Evolutionary conservation across 2,113 vertebrate genomes (phyloP).

Genomic region (Leptobrachium ailaonicum): DNA sequence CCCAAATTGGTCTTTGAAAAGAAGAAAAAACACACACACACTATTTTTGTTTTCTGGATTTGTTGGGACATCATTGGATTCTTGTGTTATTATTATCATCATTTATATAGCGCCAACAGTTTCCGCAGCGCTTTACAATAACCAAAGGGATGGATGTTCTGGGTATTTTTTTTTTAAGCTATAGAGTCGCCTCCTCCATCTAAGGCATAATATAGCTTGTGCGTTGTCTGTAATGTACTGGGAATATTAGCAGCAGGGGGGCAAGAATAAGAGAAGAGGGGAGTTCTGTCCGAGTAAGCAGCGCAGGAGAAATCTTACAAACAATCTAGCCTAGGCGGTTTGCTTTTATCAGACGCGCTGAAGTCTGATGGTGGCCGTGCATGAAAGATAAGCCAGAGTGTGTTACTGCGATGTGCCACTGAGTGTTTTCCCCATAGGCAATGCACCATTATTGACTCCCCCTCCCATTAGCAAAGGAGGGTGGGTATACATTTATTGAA

Average conservation of each 20-base stretch:
- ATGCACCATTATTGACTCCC: constrained; percentile 76
- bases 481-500: constrained; percentile 78
- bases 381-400: constrained; percentile 63
- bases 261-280: constrained; percentile 54
- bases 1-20: too few relatives aligned
- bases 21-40: too few relatives aligned
- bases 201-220: constrained; percentile 42
- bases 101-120: too few relatives aligned
- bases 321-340: constrained; percentile 59
- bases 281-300: constrained; percentile 58
- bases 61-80: too few relatives aligned
- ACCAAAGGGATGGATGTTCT: too few relatives aligned
- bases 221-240: constrained; percentile 28
- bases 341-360: constrained; percentile 68
- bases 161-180: neutral
- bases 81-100: too few relatives aligned
- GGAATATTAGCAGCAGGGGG: constrained; percentile 53
- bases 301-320: constrained; percentile 65
- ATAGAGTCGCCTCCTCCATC: neutral
- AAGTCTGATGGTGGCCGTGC: constrained; percentile 61
- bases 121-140: too few relatives aligned
- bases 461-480: constrained; percentile 72
- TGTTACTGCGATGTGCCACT: constrained; percentile 59
- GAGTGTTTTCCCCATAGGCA: constrained; percentile 75
- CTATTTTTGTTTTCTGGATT: too few relatives aligned